These are phyloP conservation scores for Pseudococcus longispinus DNA, from an alignment of 2,888 invertebrate species.

Conservation along the genomic window DNA sequence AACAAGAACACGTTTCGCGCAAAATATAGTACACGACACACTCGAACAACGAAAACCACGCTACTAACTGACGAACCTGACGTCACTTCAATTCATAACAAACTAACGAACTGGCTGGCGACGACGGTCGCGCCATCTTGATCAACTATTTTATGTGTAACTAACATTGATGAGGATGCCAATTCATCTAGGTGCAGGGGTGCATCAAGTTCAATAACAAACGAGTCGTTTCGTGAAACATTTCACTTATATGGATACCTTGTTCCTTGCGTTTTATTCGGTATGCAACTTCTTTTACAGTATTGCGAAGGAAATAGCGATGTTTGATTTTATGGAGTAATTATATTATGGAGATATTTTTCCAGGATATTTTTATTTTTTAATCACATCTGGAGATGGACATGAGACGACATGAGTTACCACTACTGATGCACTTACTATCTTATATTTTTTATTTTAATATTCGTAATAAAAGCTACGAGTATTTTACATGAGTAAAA, in stretches of 20 bases:
- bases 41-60: slow-evolving; percentile 26
- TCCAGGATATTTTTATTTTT: too few species aligned
- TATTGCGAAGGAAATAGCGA: too few species aligned
- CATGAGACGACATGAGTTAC: too few species aligned
- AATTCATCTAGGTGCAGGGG: not conserved
- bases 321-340: too few species aligned
- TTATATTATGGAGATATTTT: too few species aligned
- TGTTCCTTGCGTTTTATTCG: too few species aligned
- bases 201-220: slow-evolving; percentile 8
- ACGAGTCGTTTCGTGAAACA: not conserved
- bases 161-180: not conserved
- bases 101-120: not conserved
- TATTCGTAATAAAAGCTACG: too few species aligned
- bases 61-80: slow-evolving; percentile 14
- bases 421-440: too few species aligned
- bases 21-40: not conserved
- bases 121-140: not conserved
- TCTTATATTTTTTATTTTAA: too few species aligned
- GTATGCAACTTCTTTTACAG: not conserved
- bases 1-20: slow-evolving; percentile 8
- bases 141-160: not conserved
- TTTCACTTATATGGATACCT: too few species aligned
- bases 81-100: slow-evolving; percentile 13
- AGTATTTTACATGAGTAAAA: too few species aligned
- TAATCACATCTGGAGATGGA: too few species aligned